Conservation (phyloP, 2,113 vertebrate species). For the Stomatorhinus ivindoensis region DNA sequence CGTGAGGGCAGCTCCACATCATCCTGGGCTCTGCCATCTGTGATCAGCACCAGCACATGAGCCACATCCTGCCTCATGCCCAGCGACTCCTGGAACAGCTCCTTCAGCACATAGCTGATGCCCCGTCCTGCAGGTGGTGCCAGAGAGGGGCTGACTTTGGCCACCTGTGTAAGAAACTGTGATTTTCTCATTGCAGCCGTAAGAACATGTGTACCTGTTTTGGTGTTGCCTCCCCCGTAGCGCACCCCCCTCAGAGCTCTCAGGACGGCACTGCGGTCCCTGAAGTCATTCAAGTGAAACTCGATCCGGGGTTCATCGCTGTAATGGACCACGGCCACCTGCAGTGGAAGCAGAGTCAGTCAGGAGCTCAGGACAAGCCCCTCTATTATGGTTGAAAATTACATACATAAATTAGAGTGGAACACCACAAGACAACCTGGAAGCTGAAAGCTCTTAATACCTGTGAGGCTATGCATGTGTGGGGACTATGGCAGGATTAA, state of each 20-base stretch:
- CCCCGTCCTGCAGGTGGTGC: conserved; percentile 60
- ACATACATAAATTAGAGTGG: not conserved
- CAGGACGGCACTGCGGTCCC: conserved; percentile 66
- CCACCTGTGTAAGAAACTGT: not conserved
- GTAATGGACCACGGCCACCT: conserved; percentile 82
- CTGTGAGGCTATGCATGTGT: not conserved
- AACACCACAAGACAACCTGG: not conserved
- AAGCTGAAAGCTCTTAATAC: not conserved
- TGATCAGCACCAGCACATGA: conserved; percentile 71
- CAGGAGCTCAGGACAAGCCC: not conserved
- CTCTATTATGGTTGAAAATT: not conserved
- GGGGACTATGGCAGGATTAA: not conserved
- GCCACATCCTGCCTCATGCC: conserved; percentile 71
- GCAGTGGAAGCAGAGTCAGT: conserved; percentile 26
- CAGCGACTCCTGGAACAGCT: conserved; percentile 69
- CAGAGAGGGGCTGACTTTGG: not conserved
- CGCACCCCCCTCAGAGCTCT: conserved; percentile 57
- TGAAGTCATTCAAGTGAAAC: conserved; percentile 64
- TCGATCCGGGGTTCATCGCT: conserved; percentile 72
- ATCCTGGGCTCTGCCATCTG: conserved; percentile 79
- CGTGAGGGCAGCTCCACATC: conserved; percentile 69
- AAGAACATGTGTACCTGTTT: conserved; percentile 56
- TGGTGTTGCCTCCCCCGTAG: conserved; percentile 79
- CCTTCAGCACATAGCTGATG: conserved; percentile 68
- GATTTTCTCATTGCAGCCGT: not conserved